Percentiles rank a stretch among this genome's conserved stretches.
phyloP scores from a whole-genome alignment of 2,797 vertebrate genomes.

The Meriones psammophilus region DNA sequence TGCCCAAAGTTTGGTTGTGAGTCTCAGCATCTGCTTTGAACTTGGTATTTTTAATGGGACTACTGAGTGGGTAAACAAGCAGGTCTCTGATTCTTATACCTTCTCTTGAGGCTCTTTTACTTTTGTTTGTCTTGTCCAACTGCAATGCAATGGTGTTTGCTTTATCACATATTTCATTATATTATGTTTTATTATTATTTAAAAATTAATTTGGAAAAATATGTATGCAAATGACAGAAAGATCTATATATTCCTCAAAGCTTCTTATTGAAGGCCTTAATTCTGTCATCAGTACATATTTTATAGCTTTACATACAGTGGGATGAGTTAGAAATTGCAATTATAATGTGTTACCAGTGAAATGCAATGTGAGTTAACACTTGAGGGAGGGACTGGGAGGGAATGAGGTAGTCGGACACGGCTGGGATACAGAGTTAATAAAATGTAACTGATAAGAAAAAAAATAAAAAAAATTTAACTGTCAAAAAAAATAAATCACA shows the following conservation, averaged over 20 bases:
- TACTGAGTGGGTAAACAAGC: background rate
- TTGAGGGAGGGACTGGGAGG: too few relatives aligned
- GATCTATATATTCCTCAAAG: background rate
- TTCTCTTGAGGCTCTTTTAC: background rate
- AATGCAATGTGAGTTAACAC: background rate
- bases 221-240: background rate
- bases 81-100: background rate
- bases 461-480: too few relatives aligned
- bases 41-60: background rate
- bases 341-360: background rate
- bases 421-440: too few relatives aligned
- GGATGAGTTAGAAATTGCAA: background rate
- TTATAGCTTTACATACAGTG: background rate
- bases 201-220: background rate
- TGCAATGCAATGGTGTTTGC: background rate
- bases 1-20: too few relatives aligned
- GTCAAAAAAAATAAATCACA: too few relatives aligned
- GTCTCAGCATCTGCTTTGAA: background rate
- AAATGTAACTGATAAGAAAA: too few relatives aligned
- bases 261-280: background rate
- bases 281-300: background rate
- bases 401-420: too few relatives aligned
- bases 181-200: background rate
- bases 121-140: background rate
- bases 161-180: background rate